Evolutionary conservation across 64 coral and sea anemone species (phyloP).

Genomic region (Montipora cactus): DNA sequence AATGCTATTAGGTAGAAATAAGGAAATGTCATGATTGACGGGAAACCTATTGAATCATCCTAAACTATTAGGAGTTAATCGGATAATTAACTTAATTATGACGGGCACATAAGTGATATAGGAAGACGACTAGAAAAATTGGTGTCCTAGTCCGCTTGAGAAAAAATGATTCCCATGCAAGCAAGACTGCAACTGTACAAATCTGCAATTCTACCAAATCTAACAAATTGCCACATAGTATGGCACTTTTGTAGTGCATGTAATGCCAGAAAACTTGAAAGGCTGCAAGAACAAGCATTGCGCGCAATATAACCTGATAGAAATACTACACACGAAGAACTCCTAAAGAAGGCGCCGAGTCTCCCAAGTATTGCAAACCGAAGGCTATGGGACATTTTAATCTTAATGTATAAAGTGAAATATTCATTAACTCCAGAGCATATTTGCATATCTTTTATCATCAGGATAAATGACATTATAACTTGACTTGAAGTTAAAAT

Average conservation of each 20-base stretch:
- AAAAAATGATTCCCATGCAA: no score
- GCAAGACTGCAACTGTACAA: no score
- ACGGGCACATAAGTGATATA: no score
- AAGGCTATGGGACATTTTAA: not conserved
- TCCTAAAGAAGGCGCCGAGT: not conserved
- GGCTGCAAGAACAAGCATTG: conserved; percentile 4
- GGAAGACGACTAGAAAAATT: no score
- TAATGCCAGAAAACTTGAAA: conserved; percentile 45
- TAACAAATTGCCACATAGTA: no score
- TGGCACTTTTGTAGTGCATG: not conserved
- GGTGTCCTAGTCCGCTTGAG: no score
- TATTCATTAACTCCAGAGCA: not conserved
- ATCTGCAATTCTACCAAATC: no score
- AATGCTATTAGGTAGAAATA: no score
- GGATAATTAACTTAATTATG: no score
- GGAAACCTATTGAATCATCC: no score
- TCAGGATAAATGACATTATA: not conserved
- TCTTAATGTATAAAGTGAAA: conserved; percentile 35
- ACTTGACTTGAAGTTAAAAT: not conserved
- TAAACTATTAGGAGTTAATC: no score
- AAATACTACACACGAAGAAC: not conserved
- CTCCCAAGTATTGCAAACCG: not conserved
- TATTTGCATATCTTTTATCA: not conserved
- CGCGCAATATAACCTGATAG: not conserved
- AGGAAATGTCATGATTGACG: no score